These are phyloP conservation scores for Paraescarpia echinospica DNA, from an alignment of 1,140 invertebrate genomes.

Conservation along the genomic window DNA sequence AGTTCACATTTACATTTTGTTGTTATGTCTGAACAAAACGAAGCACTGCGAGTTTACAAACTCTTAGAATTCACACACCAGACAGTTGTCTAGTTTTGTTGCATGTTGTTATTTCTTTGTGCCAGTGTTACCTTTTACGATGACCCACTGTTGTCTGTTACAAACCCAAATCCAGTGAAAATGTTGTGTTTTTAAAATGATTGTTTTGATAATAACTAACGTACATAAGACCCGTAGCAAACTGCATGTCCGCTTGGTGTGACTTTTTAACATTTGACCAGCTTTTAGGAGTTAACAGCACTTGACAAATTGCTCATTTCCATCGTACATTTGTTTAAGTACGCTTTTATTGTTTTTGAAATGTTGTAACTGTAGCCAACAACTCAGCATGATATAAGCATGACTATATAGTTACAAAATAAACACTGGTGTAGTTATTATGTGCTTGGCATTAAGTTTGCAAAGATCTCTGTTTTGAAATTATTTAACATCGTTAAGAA, in stretches of 20 bases:
- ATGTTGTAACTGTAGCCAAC: constrained; percentile 15
- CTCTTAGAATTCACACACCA: not conserved
- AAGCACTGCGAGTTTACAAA: too few relatives aligned
- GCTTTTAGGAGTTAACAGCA: too few relatives aligned
- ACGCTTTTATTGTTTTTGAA: not conserved
- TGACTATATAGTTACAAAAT: not conserved
- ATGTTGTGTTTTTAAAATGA: too few relatives aligned
- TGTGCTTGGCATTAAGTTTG: not conserved
- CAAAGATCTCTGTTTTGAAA: not conserved
- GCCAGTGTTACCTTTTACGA: not conserved
- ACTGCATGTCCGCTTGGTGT: too few relatives aligned
- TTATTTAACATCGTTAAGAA: not conserved
- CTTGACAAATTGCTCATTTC: too few relatives aligned
- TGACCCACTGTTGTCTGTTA: too few relatives aligned
- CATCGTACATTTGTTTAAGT: not conserved
- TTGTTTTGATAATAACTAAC: too few relatives aligned
- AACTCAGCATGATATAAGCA: not conserved
- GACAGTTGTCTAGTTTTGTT: not conserved
- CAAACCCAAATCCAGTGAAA: too few relatives aligned
- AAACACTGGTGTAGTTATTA: not conserved
- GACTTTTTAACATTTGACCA: too few relatives aligned
- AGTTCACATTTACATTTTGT: too few relatives aligned
- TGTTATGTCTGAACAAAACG: too few relatives aligned
- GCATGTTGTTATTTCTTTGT: not conserved
- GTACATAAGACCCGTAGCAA: too few relatives aligned